Base-by-base conservation (phyloP, 2,113 vertebrate genomes). In the Taxidea taxus region DNA sequence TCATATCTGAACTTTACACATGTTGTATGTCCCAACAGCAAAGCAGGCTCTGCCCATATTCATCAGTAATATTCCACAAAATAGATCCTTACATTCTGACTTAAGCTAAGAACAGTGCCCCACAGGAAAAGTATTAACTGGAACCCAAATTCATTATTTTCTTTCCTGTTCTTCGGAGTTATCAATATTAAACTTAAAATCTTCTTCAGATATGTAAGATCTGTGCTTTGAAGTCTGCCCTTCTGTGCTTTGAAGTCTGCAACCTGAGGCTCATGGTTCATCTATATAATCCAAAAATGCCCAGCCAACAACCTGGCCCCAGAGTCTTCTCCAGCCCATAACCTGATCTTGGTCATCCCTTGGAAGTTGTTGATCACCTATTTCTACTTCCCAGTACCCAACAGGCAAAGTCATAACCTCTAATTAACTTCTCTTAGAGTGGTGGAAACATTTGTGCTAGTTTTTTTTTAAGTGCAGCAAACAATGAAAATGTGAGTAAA, bases 111-210 rank as follows among this genome's bases (percentile, higher is more conserved):
- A 21, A 0, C 15, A 37, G 4, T 6, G 3, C 21, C n/a, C 78
- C 31, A n/a, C 51, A 27, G 74, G n/a, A 49, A 37, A n/a, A 34
- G 11, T 6, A 9, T 7, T 7, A 90, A 15, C 20, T 18, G 3
- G n/a, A 77, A 4, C 25, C 27, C 25, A 7, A 16, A 29, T 9
- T 42, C 75, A 39, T 15, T 21, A 12, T 4, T 16, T 49, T 42
- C 68, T 49, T 75, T 7, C 7, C 37, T 74, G 31, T 37, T 68
- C 60, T 97, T 82, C 34, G 21, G 81, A 47, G 21, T 34, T 80
- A 6, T 7, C 0, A 1, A 3, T 20, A 1, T 64, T 9, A 12
- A n/a, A 4, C 47, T 75, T 39, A 49, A 21, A 37, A 3, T 49
- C 20, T 16, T 25, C 34, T 37, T 54, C 15, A 2, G 6, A 34